These are phyloP conservation scores for Scrobipalpa costella DNA, from an alignment of 2,888 invertebrate species.

Conservation along the genomic window DNA sequence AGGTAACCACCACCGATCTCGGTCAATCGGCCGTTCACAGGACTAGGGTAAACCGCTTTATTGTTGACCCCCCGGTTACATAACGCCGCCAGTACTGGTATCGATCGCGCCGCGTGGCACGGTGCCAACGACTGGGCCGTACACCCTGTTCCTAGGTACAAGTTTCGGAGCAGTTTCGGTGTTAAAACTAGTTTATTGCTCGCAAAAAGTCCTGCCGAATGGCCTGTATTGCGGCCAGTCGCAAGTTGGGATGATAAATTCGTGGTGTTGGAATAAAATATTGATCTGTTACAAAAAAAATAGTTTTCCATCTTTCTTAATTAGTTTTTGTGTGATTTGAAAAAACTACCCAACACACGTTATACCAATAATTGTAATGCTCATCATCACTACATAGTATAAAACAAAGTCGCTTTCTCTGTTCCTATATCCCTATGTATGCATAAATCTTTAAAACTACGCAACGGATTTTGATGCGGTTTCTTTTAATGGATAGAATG, in stretches of 20 bases:
- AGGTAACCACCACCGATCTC: slow-evolving; percentile 13
- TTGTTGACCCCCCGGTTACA: slow-evolving; percentile 60
- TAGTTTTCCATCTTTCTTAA: too few species aligned
- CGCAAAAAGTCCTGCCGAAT: slow-evolving; percentile 36
- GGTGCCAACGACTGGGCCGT: slow-evolving; percentile 68
- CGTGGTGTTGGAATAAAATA: background rate
- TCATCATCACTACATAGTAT: too few species aligned
- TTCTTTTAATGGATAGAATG: too few species aligned
- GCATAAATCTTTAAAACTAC: too few species aligned
- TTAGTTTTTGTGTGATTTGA: too few species aligned
- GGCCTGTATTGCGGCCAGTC: slow-evolving; percentile 4
- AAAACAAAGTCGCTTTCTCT: too few species aligned
- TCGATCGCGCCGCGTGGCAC: slow-evolving; percentile 71
- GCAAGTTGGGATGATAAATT: slow-evolving; percentile 10
- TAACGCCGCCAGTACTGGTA: slow-evolving; percentile 60
- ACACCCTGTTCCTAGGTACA: slow-evolving; percentile 53
- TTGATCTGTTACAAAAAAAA: background rate
- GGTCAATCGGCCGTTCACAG: slow-evolving; percentile 33
- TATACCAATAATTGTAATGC: too few species aligned
- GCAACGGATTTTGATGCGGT: too few species aligned
- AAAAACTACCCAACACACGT: too few species aligned
- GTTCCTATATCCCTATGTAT: too few species aligned
- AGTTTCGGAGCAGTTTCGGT: slow-evolving; percentile 45
- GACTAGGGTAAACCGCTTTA: slow-evolving; percentile 41
- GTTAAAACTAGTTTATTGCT: slow-evolving; percentile 53